Evolutionary conservation across 2,797 vertebrate genomes (phyloP), one percentile per base, ranked within the genome.

Genomic region (Lates japonicus): DNA sequence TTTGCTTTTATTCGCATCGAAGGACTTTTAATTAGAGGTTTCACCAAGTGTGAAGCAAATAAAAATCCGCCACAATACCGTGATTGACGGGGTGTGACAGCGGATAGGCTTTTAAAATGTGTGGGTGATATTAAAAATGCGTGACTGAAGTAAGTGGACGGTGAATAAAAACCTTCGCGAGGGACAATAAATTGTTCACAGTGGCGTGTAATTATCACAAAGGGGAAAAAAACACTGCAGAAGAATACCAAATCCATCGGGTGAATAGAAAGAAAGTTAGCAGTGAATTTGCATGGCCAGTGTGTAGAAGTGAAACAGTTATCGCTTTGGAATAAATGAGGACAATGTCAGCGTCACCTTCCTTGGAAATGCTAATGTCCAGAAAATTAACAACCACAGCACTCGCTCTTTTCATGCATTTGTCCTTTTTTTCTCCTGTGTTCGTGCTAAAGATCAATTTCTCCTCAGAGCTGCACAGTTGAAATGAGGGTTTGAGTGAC

Each of bases 31-130:
- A 82, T 81, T 73, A 62, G 63, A 84, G 70, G 29, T 58, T 57
- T 17, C 31, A 33, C 48, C 13, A 33, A 80, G 84, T 65, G 79
- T 78, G 82, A 84, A 66, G 49, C 42, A 59, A 74, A 84, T 35
- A 29, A 58, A 48, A 74, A 41, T 1, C 17, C 14, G 5, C 8
- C 57, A 65, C 66, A 63, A 46, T 16, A 1, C 19, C 4, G n/a
- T 14, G 64, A 35, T 1, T 59, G 59, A 74, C 22, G 20, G 37
- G 10, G 55, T 37, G 11, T 25, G 66, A 58, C 55, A 41, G 75
- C 37, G 25, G 55, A 35, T 16, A 9, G 63, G 63, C 49, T 75
- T 29, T 54, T 14, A 31, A 59, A 29, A 3, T 31, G 57, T 17
- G 68, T 12, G 37, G 59, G 19, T 12, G 70, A 71, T 58, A 57